Evolutionary conservation across 2,113 vertebrate species (phyloP).

Genomic region (Bambusicola thoracicus): DNA sequence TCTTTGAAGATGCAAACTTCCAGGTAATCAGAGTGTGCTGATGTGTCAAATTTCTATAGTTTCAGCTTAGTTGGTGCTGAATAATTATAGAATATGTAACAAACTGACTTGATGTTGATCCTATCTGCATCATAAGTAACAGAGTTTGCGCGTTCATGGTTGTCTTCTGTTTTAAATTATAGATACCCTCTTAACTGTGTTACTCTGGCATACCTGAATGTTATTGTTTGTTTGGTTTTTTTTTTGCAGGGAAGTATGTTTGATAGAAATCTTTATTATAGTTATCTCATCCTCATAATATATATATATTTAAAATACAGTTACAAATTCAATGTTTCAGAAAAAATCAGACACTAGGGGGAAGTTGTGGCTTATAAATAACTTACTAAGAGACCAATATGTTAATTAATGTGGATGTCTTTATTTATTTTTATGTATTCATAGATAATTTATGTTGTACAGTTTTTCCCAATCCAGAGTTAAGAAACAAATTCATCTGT

Average conservation of each 20-base stretch:
- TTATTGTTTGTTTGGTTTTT: too few species aligned
- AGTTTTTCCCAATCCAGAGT: neutral
- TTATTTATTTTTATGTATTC: neutral
- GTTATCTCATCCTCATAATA: neutral
- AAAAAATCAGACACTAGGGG: neutral
- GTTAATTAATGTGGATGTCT: neutral
- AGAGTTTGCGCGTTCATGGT: neutral
- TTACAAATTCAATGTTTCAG: neutral
- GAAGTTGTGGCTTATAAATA: neutral
- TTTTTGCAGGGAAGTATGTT: rapidly evolving
- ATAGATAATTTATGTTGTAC: neutral
- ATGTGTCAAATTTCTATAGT: neutral
- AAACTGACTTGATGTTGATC: neutral
- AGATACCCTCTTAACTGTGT: neutral
- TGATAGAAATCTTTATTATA: neutral
- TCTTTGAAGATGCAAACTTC: conserved; percentile 90
- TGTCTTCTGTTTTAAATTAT: neutral
- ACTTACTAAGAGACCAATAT: neutral
- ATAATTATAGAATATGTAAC: neutral
- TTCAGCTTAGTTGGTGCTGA: neutral
- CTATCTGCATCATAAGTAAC: neutral
- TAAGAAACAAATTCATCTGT: neutral
- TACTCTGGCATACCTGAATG: neutral
- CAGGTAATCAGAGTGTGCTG: conserved; percentile 75
- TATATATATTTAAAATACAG: neutral